Conservation (phyloP, 2,113 vertebrate genomes). For the Hippocampus abdominalis region DNA sequence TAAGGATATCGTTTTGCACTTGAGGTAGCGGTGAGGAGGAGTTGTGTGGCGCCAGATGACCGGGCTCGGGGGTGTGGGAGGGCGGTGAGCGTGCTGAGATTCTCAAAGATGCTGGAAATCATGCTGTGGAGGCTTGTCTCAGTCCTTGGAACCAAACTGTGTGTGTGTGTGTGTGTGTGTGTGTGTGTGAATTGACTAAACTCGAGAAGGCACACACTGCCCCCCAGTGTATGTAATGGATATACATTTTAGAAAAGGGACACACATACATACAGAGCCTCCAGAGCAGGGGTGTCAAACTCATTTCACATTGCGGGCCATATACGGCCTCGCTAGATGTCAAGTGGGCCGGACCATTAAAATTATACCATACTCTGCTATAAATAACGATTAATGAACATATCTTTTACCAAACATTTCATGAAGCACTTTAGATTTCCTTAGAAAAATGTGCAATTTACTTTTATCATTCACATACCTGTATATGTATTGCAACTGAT, state of each 20-base stretch:
- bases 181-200: not conserved
- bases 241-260: not conserved
- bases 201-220: constrained; percentile 34
- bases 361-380: no score
- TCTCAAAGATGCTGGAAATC: not conserved
- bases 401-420: no score
- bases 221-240: constrained; percentile 35
- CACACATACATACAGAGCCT: not conserved
- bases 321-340: no score
- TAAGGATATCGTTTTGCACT: not conserved
- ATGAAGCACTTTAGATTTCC: no score
- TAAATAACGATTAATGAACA: no score
- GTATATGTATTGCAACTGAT: no score
- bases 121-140: constrained; percentile 6
- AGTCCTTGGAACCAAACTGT: constrained; percentile 3
- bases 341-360: no score
- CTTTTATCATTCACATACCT: no score
- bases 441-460: no score
- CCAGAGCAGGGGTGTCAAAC: no score
- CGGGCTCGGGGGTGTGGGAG: not conserved
- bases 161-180: not conserved
- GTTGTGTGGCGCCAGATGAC: constrained; percentile 4
- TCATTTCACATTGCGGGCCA: no score
- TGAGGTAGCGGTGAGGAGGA: not conserved
- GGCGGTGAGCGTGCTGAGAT: not conserved